Evolutionary conservation across 2,888 invertebrate genomes (phyloP), one percentile per base, ranked within the genome.

Genomic region (Leptopilina myrica): DNA sequence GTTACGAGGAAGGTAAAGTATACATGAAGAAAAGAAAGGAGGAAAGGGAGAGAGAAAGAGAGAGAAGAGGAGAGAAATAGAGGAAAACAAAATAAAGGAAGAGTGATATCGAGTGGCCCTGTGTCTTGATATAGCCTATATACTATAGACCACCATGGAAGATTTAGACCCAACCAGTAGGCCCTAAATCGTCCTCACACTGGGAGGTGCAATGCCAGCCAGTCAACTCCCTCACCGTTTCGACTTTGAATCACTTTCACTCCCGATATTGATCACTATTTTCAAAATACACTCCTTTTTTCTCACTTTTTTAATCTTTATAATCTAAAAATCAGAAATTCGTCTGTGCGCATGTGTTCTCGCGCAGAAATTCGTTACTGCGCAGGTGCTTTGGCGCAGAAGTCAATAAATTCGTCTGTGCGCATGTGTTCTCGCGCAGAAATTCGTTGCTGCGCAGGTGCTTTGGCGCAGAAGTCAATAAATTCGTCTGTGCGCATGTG

Each of bases 111-210:
- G 86, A 88, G 84, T 82, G 85, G 84, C 82, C 83, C 84, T 87
- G 84, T 87, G 87, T 86, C 86, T 88, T 85, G 88, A 88, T 88
- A 88, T 88, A 88, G 88, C 88, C 88, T 88, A 88, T 73, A 59
- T 73, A 33, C n/a, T 73, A 73, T 73, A 62, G 26, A 69, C 75
- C 81, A 80, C 88, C 88, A 83, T 87, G 88, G 85, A 86, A 84
- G 84, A 84, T 88, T 85, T 81, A 83, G 81, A 81, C 86, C 86
- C 85, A 84, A 87, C 86, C 87, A 86, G 89, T 89, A 85, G 90
- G 88, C 87, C 85, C 87, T 91, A 91, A 91, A 91, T 91, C 90
- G 88, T 90, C 86, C 85, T 89, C 91, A 80, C 91, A 87, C 87
- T 89, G 84, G 91, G 91, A 87, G 89, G 87, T 85, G 73, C 33